Evolutionary conservation across 2,888 invertebrate genomes (phyloP), one percentile per base, ranked within the genome.

Genomic region (Eristalinus sepulchralis): DNA sequence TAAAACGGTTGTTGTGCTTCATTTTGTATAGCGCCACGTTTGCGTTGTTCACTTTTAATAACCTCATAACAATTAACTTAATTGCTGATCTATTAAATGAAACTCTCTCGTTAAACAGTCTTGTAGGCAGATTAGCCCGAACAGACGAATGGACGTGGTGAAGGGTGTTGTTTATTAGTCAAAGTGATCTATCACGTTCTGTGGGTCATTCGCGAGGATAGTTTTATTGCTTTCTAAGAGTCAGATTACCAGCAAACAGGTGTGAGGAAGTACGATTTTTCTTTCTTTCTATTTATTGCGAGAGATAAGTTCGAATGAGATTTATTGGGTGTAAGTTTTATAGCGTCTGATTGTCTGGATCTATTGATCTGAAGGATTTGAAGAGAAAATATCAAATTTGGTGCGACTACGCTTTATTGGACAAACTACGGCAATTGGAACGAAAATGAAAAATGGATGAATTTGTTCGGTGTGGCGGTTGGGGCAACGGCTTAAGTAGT

Each of bases 11-110:
- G 62, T 68, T 81, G 63, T 75, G 57, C 57, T 57, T 13, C 57
- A 34, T 11, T 63, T 10, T 6, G 34, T 72, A 8, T 33, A 33
- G 36, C n/a, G 39, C 20, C 33, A 20, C 27, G 22, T 9, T 17
- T 34, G 24, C 55, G 60, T 55, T 72, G 62, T 62, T 72, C 64
- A 39, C 53, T 47, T 75, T 75, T 76, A 70, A 84, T 76, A 55
- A 76, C 66, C 66, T 62, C 55, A 62, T 80, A 84, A 76, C 71
- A 76, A 76, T 71, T 80, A 80, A 67, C 24, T 76, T 71, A 80
- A 84, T 84, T 62, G 64, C 60, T 66, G 75, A 71, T 80, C 71
- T 71, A 76, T 84, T 73, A 79, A 83, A 79, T 75, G 64, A 75
- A 75, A 70, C 59, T 70, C 63, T 20, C 72, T 57, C 47, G 22